Conservation (phyloP, 2,113 vertebrate genomes). For the Macquaria ambigua region DNA sequence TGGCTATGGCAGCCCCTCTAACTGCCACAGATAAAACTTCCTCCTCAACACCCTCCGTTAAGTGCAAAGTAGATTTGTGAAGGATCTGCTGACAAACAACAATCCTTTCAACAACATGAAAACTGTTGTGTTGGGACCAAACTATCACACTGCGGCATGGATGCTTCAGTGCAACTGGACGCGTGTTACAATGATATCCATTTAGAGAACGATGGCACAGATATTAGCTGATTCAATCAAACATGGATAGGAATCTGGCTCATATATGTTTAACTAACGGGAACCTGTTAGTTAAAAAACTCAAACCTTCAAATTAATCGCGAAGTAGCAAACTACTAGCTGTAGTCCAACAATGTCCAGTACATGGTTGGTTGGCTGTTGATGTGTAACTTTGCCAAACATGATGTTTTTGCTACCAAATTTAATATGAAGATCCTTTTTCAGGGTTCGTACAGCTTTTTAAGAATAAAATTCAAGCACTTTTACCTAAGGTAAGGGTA, state of each 20-base stretch:
- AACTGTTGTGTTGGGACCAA: neutral
- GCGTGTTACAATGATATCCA: neutral
- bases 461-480: too few species aligned
- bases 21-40: constrained; percentile 1
- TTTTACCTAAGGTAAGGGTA: too few species aligned
- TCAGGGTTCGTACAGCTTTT: too few species aligned
- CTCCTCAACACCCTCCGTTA: neutral
- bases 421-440: neutral
- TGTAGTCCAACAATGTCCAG: too few species aligned
- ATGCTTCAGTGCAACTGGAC: neutral
- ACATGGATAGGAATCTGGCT: neutral
- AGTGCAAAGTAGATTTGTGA: neutral
- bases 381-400: too few species aligned
- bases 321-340: neutral
- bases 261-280: neutral
- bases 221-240: neutral
- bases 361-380: too few species aligned
- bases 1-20: neutral
- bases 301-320: neutral
- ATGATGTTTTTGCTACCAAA: neutral
- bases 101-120: neutral
- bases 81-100: neutral
- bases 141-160: neutral
- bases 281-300: neutral
- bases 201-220: neutral